Evolutionary conservation across 2,797 vertebrate genomes (phyloP).

Genomic region (Channallabes apus): DNA sequence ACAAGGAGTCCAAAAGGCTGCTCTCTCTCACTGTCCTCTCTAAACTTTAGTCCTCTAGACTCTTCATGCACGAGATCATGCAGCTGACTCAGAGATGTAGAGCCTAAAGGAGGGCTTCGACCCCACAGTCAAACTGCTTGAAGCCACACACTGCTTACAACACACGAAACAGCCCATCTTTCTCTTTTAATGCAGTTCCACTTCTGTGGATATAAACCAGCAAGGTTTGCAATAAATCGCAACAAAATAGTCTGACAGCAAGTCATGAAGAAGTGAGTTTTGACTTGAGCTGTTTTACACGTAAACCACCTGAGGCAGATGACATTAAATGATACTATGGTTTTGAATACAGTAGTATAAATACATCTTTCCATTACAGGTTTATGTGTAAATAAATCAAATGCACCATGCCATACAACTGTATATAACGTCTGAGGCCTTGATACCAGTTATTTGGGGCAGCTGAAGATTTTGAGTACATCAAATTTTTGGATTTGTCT

Average conservation of each 20-base stretch:
- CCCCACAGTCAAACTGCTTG: background rate
- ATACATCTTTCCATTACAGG: background rate
- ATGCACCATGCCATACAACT: background rate
- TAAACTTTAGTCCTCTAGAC: slow-evolving; percentile 64
- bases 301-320: background rate
- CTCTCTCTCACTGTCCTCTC: slow-evolving; percentile 54
- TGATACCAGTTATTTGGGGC: background rate
- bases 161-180: background rate
- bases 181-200: background rate
- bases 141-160: background rate
- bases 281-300: background rate
- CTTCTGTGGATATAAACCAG: background rate
- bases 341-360: background rate
- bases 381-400: background rate
- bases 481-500: background rate
- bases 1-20: slow-evolving; percentile 68
- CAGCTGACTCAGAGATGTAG: slow-evolving; percentile 17
- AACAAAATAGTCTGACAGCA: background rate
- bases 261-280: background rate
- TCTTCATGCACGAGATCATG: slow-evolving; percentile 15
- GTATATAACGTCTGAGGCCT: background rate
- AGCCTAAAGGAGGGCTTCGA: background rate
- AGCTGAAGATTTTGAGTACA: background rate
- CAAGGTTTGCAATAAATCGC: background rate
- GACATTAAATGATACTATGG: background rate